Evolutionary conservation across 1,140 invertebrate genomes (phyloP).

Genomic region (Rhizoglyphus robini): DNA sequence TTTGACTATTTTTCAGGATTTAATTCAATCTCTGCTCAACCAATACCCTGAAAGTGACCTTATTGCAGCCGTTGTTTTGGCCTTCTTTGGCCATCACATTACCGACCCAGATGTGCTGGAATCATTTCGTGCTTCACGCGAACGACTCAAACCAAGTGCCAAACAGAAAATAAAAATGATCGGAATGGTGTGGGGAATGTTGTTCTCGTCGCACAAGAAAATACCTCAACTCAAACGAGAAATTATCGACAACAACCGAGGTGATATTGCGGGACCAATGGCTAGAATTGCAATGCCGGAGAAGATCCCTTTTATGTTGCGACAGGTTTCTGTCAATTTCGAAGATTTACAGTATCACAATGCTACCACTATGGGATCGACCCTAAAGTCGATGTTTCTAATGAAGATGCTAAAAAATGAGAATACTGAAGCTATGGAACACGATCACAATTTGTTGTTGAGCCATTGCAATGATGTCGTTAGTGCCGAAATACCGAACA

Average conservation of each 20-base stretch:
- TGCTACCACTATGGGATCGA: background rate
- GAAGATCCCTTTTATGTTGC: background rate
- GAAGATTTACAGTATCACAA: background rate
- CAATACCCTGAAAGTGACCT: background rate
- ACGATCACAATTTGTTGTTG: conserved; percentile 49
- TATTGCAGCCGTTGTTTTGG: background rate
- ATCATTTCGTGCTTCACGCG: background rate
- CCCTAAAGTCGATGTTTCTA: background rate
- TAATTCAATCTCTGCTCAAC: background rate
- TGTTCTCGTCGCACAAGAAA: too few species aligned
- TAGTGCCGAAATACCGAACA: conserved; percentile 18
- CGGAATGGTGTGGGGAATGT: too few species aligned
- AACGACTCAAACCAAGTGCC: background rate
- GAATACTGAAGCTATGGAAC: conserved; percentile 32
- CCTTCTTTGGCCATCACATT: conserved; percentile 11
- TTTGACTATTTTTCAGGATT: too few species aligned
- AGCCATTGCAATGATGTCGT: conserved; percentile 38
- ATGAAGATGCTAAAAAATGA: background rate
- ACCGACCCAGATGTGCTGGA: background rate
- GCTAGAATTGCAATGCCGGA: background rate
- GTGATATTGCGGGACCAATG: background rate
- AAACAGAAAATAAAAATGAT: background rate
- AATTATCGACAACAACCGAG: background rate
- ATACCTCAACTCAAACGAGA: too few species aligned
- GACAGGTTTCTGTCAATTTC: background rate